Evolutionary conservation across 2,797 vertebrate species (phyloP), one percentile per base, ranked within the genome.

Genomic region (Coracias cyanogaster): DNA sequence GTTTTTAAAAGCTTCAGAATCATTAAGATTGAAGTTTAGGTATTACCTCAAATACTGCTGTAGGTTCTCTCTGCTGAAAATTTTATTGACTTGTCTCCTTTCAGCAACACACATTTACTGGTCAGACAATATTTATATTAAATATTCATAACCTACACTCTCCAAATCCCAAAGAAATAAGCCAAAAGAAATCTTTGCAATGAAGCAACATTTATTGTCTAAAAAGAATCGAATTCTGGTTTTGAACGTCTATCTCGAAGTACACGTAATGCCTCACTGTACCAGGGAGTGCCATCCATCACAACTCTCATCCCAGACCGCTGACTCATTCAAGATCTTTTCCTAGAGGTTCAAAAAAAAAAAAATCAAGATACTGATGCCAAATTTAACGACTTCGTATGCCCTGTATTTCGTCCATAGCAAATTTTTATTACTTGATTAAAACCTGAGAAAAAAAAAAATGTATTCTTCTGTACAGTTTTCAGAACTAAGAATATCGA

Each of bases 311-410:
- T 90, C 86, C 55, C 90, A 96, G 93, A 95, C 86, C 92, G 93
- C 94, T 97, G 95, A 96, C 93, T 96, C 96, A 97, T 93, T 80
- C 94, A 86, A 96, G 91, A 92, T 86, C 91, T 82, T 94, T 96
- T 95, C 96, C 94, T 96, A 96, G 95, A 96, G 93, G 80, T 96
- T 87, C 79, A 58, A 93, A 94, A 21, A 92, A 95, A 97, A 69
- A 58, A 93, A 94, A 21, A 92, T 7, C 80, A 83, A 83, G 58
- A 65, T 70, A 55, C 62, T 37, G 55, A 88, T 88, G 94, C 91
- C 91, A 96, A 94, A 51, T 69, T 60, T 69, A 80, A 80, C 73
- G 15, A 93, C 67, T 93, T n/a, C 64, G 48, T 31, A 82, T 41
- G 55, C 16, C 48, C 37, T 35, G 6, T n/a, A 28, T 16, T 69